These are phyloP conservation scores for Serilophus lunatus DNA, from an alignment of 2,113 vertebrate genomes.

Conservation along the genomic window DNA sequence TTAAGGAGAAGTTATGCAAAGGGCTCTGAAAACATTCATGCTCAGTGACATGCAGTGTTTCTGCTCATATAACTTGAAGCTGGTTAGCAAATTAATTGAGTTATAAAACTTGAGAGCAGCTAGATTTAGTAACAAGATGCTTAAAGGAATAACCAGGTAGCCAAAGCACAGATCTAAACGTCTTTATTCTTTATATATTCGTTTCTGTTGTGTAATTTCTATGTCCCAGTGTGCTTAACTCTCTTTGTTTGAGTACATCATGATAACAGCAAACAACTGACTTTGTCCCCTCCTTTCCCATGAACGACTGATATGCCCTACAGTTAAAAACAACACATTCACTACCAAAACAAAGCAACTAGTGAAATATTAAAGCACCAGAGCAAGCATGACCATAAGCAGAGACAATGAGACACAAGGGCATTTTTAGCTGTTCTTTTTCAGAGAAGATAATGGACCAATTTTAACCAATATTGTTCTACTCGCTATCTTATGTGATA, in stretches of 20 bases:
- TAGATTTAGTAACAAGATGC: not conserved
- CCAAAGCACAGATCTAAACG: not conserved
- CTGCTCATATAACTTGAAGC: not conserved
- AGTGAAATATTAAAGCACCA: slow-evolving; percentile 38
- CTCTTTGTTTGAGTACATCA: not conserved
- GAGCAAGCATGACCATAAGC: slow-evolving; percentile 18
- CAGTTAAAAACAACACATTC: slow-evolving; percentile 11
- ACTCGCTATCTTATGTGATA: not conserved
- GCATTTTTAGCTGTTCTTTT: not conserved
- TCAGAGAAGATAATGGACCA: slow-evolving; percentile 28
- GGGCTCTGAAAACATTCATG: not conserved
- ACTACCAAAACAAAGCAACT: slow-evolving; percentile 18
- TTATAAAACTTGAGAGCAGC: not conserved
- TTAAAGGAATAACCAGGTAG: not conserved
- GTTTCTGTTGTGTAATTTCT: not conserved
- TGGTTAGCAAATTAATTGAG: not conserved
- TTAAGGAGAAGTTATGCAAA: not conserved
- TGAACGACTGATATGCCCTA: not conserved
- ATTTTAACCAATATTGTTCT: not conserved
- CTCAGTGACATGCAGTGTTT: accelerated
- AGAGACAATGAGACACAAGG: slow-evolving; percentile 10
- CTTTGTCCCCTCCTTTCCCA: not conserved
- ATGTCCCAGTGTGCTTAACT: not conserved
- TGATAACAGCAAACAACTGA: not conserved
- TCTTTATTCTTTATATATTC: not conserved